A percentile compares a stretch with the other conserved stretches of the same genome.
Evolutionary conservation across 2,113 vertebrate species (phyloP).

Genomic region (Zeus faber): DNA sequence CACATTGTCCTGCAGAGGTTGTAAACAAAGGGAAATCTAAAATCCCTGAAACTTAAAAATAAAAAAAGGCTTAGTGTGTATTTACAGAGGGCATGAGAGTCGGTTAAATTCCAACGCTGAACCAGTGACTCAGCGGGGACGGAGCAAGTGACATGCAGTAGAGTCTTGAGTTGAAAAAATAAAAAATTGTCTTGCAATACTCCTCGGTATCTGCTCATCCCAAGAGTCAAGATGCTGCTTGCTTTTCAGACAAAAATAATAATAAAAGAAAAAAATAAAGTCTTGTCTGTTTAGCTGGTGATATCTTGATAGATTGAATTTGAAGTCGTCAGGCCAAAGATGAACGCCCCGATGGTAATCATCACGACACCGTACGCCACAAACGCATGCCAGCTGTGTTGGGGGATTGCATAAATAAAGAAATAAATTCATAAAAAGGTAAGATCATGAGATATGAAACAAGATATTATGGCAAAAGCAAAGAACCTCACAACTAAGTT

Average conservation of each 20-base stretch:
- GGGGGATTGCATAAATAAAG: no score
- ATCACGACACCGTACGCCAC: conserved; percentile 74
- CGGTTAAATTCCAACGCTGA: no score
- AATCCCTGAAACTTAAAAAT: no score
- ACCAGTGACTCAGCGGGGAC: no score
- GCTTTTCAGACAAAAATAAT: background rate
- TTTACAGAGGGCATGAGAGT: no score
- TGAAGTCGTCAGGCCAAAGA: conserved; percentile 74
- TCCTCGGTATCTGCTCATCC: background rate
- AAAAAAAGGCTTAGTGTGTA: no score
- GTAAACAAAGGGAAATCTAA: no score
- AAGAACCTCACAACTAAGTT: background rate
- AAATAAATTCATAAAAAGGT: conserved; percentile 34
- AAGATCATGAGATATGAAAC: background rate
- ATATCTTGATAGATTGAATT: conserved; percentile 70
- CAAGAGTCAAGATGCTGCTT: background rate
- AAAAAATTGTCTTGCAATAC: no score
- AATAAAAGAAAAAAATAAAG: background rate
- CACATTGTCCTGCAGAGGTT: no score
- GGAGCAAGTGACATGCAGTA: no score
- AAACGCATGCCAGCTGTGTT: conserved; percentile 87
- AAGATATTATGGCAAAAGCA: background rate
- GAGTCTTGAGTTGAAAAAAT: no score
- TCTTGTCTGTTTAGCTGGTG: conserved; percentile 32
- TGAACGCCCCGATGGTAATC: conserved; percentile 67